Evolutionary conservation across 2,113 vertebrate genomes (phyloP), one percentile per base, ranked within the genome.

Genomic region (Peromyscus maniculatus): DNA sequence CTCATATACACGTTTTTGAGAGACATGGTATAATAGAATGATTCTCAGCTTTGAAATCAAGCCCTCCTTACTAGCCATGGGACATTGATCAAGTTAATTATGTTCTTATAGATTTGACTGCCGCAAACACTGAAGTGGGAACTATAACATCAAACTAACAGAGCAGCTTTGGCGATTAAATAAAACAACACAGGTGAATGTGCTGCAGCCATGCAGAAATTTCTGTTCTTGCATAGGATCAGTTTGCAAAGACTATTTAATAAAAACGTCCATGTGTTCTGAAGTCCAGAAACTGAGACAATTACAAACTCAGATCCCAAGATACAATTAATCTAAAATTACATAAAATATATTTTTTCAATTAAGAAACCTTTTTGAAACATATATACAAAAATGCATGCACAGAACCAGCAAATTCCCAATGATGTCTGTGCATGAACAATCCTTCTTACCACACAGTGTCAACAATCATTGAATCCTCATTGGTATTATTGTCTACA

Each of bases 281-380:
- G 49, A 95, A 64, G 69, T 66, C 33, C 59, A 91, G 75, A n/a
- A 15, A 84, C 43, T 46, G 26, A 31, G 28, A 94, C n/a, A 22
- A 13, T 75, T 96, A 95, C 33, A 87, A 49, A n/a, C 93, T 92
- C 33, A 52, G 11, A 24, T 19, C 7, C 33, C 10, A 19, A 55
- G 31, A 82, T 67, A 9, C 0, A 86, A 67, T 92, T 93, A n/a
- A 31, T 39, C 57, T 89, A 86, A 93, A 71, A 69, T 91, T 16
- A 39, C 31, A 72, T 39, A 66, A 78, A 49, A 69, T 86, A 12
- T 91, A 39, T 75, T 43, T 28, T 16, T 88, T 88, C 21, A 93
- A 43, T 69, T 89, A 12, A 28, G 5, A 86, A 89, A 57, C 21
- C 87, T 87, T 80, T 89, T 64, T 33, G 91, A 97, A 95, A 78